These are phyloP conservation scores for Hypsopygia costalis DNA, from an alignment of 2,888 invertebrate species.

Conservation along the genomic window DNA sequence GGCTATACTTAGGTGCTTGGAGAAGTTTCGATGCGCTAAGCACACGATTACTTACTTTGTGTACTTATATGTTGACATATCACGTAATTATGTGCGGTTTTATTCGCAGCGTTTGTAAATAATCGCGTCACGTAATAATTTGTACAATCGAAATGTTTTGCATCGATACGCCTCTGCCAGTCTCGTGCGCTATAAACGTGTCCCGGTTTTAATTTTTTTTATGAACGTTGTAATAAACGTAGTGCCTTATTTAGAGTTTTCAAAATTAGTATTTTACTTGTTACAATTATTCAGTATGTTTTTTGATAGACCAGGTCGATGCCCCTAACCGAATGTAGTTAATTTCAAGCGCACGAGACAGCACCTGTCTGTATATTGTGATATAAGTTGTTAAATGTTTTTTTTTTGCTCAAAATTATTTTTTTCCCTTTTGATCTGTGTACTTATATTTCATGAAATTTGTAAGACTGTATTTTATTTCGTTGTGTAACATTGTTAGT, in stretches of 20 bases:
- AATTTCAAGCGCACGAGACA: slow-evolving; percentile 37
- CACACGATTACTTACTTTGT: slow-evolving; percentile 31
- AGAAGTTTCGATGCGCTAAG: slow-evolving; percentile 31
- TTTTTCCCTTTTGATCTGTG: slow-evolving; percentile 55
- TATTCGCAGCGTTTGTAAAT: slow-evolving; percentile 40
- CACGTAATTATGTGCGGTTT: slow-evolving; percentile 39
- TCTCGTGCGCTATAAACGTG: slow-evolving; percentile 33
- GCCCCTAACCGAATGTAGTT: slow-evolving; percentile 19
- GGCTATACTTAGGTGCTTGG: slow-evolving; percentile 42
- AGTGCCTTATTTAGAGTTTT: slow-evolving; percentile 59
- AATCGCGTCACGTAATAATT: slow-evolving; percentile 35
- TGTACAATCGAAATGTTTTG: slow-evolving; percentile 37
- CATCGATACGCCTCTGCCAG: slow-evolving; percentile 33
- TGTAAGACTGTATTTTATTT: slow-evolving; percentile 79
- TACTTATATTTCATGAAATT: slow-evolving; percentile 78
- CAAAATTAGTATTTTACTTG: slow-evolving; percentile 17
- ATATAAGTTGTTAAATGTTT: slow-evolving; percentile 63
- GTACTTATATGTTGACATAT: slow-evolving; percentile 57
- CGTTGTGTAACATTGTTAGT: slow-evolving; percentile 75
- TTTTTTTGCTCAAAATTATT: slow-evolving; percentile 67
- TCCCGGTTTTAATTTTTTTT: slow-evolving; percentile 19
- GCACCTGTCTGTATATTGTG: slow-evolving; percentile 58
- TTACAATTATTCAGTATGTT: not conserved
- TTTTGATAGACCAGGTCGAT: slow-evolving; percentile 5
- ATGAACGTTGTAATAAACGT: slow-evolving; percentile 26